Base-by-base conservation (phyloP, 92 coral and sea anemone genomes). In the Porites rus region DNA sequence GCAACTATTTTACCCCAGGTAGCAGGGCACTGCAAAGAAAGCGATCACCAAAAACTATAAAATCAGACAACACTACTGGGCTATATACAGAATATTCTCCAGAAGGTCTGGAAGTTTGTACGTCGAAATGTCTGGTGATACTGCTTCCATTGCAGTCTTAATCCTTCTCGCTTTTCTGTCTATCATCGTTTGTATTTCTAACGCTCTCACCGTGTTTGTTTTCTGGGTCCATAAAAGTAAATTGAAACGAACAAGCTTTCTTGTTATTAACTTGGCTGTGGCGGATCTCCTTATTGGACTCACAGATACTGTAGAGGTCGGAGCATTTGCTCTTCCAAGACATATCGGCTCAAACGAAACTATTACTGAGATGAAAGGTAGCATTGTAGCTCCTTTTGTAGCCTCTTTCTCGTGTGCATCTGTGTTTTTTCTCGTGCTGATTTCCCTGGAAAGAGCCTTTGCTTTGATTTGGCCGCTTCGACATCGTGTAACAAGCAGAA, bases 191-290 rank as follows among this genome's bases (percentile, higher is more conserved):
- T 6, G 50, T 25, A 17, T 66, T n/a, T 17, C 19, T 2, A 66
- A 66, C 10, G 21, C 31, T 22, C 22, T 74, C 63, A 74, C 78
- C 46, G 22, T 74, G 20, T 74, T 74, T 51, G 78, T 74, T n/a
- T 74, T 74, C 22, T 74, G 78, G 78, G 16, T 8, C 9, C 77
- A 72, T 12, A 16, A 59, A 7, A 72, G 10, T 28, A 72, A 20
- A 72, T 24, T 72, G 6, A 72, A 19, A 24, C 24, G 61, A 51
- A 7, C 24, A 0, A 18, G 13, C 10, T n/a, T 72, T 46, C 77
- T 72, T 18, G 59, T 72, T 8, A 50, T 46, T 1, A 72, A 72
- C 77, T 72, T 51, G 51, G 65, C 78, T 21, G 63, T 74, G 12
- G 78, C 77, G 12, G 77, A 72, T 17, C 61, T 72, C 1, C 77